Evolutionary conservation across 30 jellyfish, hydroid and myxozoan genomes (phyloP), one percentile per base, ranked within the genome.

Genomic region (Hydractinia symbiolongicarpus): DNA sequence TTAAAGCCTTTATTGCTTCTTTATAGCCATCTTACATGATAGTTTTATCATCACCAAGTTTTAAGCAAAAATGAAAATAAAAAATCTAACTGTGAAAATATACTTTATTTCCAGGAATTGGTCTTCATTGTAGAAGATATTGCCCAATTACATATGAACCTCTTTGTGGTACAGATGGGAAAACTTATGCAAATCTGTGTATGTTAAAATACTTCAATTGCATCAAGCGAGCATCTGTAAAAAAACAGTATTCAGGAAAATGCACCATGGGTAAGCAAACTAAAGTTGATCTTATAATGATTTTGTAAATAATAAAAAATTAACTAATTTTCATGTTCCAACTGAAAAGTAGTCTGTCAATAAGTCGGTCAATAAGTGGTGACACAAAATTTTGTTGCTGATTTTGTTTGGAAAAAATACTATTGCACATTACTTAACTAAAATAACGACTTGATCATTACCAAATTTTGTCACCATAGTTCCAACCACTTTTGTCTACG

Each of bases 141-240:
- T 71, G 80, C 61, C 44, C 44, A 6, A 30, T 71, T 50, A 19
- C 44, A 20, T 71, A 8, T 71, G 60, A 11, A 71, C 80, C 80
- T 4, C 11, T 71, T 71, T 71, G 80, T 71, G 80, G 80, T 19
- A 20, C 56, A 19, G 80, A 71, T 3, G 70, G 70, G 1, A 30
- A 19, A 58, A 71, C 80, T 8, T 71, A 71, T 71, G 40, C 70
- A 8, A 71, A 49, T 19, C 9, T 1, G 5, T 71, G 80, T 15
- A 49, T 9, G 80, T 50, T 71, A 19, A 50, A 71, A 20, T 9
- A 7, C 53, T 0, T 4, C 0, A 71, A 71, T 19, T 71, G 80
- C 50, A 54, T n/a, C 15, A 19, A 71, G 9, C 40, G 51, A 11
- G 51, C 0, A 30, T 6, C 40, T 7, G 61, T 20, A 5, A 50